Evolutionary conservation across 2,113 vertebrate genomes (phyloP).

Genomic region (Thymallus thymallus): DNA sequence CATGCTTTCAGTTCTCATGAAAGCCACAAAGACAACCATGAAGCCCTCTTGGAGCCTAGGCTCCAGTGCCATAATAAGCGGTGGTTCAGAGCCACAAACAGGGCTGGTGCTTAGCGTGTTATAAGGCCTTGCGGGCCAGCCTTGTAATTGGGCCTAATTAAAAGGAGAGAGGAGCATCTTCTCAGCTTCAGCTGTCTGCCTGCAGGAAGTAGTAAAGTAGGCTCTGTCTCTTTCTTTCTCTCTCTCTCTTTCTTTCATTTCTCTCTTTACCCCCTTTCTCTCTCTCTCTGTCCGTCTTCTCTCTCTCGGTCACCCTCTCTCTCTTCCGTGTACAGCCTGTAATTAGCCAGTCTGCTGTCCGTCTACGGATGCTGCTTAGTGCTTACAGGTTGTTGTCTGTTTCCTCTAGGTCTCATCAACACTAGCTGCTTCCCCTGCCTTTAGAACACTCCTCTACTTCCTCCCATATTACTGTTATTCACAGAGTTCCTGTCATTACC

Average conservation of each 20-base stretch:
- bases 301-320: too few species aligned
- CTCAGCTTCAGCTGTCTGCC: slow-evolving; percentile 61
- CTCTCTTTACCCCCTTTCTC: slow-evolving; percentile 43
- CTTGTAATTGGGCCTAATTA: slow-evolving; percentile 77
- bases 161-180: slow-evolving; percentile 70
- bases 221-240: slow-evolving; percentile 58
- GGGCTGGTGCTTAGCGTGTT: slow-evolving; percentile 61
- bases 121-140: slow-evolving; percentile 68
- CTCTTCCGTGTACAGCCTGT: slow-evolving; percentile 36
- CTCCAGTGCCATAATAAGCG: slow-evolving; percentile 60
- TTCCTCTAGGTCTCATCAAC: slow-evolving; percentile 15
- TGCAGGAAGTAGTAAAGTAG: slow-evolving; percentile 69
- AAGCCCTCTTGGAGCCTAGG: slow-evolving; percentile 48
- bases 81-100: slow-evolving; percentile 46
- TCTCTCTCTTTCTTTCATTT: slow-evolving; percentile 46
- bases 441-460: slow-evolving; percentile 3
- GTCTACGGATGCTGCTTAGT: slow-evolving; percentile 51
- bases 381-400: slow-evolving; percentile 34
- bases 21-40: slow-evolving; percentile 59
- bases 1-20: slow-evolving; percentile 73
- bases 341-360: slow-evolving; percentile 52
- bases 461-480: slow-evolving; percentile 2
- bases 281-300: neutral
- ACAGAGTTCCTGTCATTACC: slow-evolving; percentile 27
- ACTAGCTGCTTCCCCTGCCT: slow-evolving; percentile 30